Evolutionary conservation across 2,113 vertebrate genomes (phyloP), one percentile per base, ranked within the genome.

Genomic region (Gopherus evgoodei): DNA sequence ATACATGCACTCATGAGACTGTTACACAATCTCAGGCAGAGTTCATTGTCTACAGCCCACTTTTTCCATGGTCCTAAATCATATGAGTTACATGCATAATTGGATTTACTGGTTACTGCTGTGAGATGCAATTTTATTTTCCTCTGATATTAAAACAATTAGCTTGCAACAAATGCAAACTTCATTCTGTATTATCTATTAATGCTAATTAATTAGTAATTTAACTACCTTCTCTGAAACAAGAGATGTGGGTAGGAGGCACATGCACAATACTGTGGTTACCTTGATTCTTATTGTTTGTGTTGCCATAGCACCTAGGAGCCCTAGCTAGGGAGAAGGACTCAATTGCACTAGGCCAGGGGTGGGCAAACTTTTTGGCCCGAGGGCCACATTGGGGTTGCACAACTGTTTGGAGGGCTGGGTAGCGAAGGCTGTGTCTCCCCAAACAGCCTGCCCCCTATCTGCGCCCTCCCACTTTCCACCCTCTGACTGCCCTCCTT

Each of bases 1-100:
- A 1, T 56, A 69, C 82, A 0, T 5, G 4, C 16, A 1, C 8
- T 8, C 14, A 3, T 14, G 0, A 3, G 19, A 8, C 17, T 50
- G 14, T 80, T 50, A 17, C 47, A 29, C 50, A 31, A 79, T 50
- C 50, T 78, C 16, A 35, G 78, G 6, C 78, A 75, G 21, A 19
- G 47, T 50, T 24, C 0, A 1, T 4, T 1, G 0, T 42, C 5
- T 10, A 14, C 83, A 21, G 69, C 44, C 50, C n/a, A 6, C 56
- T 4, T 14, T 65, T 8, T n/a, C 42, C 8, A 11, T 6, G 7
- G 17, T 3, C 86, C 5, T 80, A 29, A 50, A n/a, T 8, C n/a
- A 2, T 75, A 1, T 0, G 21, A 11, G 38, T 42, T 65, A 31
- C 59, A 3, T 8, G 81, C 81, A 78, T 52, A 17, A 82, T 6